Evolutionary conservation across 2,797 vertebrate species (phyloP).

Genomic region (Vireo griseus): DNA sequence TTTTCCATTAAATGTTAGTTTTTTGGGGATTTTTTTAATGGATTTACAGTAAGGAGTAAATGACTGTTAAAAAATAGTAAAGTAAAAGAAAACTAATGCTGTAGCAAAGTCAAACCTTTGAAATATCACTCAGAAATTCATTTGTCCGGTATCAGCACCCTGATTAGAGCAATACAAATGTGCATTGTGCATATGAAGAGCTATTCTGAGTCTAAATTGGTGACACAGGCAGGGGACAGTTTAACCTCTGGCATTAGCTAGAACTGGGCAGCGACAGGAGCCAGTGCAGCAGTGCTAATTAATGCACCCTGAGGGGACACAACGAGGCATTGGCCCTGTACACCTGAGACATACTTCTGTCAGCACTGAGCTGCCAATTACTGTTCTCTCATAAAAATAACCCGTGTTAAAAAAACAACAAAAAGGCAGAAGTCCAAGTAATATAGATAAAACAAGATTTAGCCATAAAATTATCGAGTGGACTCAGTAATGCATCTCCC

Average conservation of each 20-base stretch:
- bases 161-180: background rate
- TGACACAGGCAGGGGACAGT: constrained; percentile 19
- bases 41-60: background rate
- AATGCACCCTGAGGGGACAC: constrained; percentile 53
- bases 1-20: background rate
- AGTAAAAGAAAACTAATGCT: background rate
- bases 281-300: constrained; percentile 51
- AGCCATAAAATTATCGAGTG: background rate
- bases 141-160: background rate
- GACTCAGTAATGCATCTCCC: background rate
- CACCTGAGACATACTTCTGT: constrained; percentile 39
- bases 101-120: background rate
- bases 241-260: constrained; percentile 51
- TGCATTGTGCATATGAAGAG: background rate
- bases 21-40: background rate
- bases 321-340: background rate
- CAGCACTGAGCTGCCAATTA: background rate
- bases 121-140: background rate
- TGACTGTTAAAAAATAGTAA: background rate
- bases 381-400: constrained; percentile 13
- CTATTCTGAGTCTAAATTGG: background rate
- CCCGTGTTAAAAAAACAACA: background rate
- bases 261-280: background rate
- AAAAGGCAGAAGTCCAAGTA: background rate
- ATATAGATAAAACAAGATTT: background rate